Base-by-base conservation (phyloP, 1,140 invertebrate species). In the Drosophila watanabei region DNA sequence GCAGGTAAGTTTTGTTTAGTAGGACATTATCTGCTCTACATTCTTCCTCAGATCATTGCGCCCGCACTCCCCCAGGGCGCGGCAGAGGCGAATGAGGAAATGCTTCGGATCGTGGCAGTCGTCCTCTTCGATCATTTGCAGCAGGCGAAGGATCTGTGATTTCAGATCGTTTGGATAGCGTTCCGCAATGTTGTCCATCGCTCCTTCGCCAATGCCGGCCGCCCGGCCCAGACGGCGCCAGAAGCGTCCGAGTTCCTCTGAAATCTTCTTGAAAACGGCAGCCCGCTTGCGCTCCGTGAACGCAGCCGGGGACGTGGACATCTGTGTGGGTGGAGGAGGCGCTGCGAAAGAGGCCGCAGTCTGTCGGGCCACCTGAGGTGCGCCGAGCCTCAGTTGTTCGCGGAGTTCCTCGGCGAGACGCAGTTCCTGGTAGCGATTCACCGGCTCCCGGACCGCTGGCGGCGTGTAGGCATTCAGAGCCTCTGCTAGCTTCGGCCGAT, bases 181-280 rank as follows among this genome's bases (percentile, higher is more conserved):
- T 5, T 43, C 56, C 68, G 94, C 92, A 4, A 95, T 92, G 8
- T 80, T 79, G 66, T 95, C 94, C 71, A 95, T 94, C 52, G 93
- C 63, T 33, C 79, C 91, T 88, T 95, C 94, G 32, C 77, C 82
- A 28, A 95, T 77, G 39, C 82, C 75, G 20, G 95, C 72, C 63
- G 87, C 75, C 63, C 95, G 92, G 0, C 93, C 94, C 24, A 95
- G 82, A n/a, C 93, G 86, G 72, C 93, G 93, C 95, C 95, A 95
- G 49, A 91, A 88, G n/a, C 85, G 92, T 8, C 94, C 95, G 24
- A 95, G 64, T 65, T 93, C 88, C 61, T 92, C 77, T 0, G 87
- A 79, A 8, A 93, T 62, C 49, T 85, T 70, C 20, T 84, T 88
- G 28, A 75, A 92, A 4, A 93, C 63, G 1, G 84, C 90, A 1